Base-by-base conservation (phyloP, 2,113 vertebrate species). In the Pseudopodoces humilis region DNA sequence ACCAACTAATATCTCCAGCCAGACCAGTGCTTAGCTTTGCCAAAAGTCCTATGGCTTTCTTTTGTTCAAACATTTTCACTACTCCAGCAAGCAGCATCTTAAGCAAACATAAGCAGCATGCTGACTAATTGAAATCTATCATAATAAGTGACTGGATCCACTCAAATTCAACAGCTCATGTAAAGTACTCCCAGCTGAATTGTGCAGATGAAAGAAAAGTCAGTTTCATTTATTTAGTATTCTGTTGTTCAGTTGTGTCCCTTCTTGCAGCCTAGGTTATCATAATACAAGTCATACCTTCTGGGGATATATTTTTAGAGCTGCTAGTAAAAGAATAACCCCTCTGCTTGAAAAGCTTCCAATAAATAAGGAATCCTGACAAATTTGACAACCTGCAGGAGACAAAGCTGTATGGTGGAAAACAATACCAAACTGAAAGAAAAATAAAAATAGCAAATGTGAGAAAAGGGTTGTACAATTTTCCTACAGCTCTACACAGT, bases 231-330 rank as follows among this genome's bases (percentile, higher is more conserved):
- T 80, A 49, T 16, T 72, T 53, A 28, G 14, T 47, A 67, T 83
- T 63, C 39, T 72, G 8, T 89, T 90, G 60, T 18, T 74, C 46
- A 62, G 3, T 39, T 78, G 27, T 33, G n/a, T 19, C 17, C 31
- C 30, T 85, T 91, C 75, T 94, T 68, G 25, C 18, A 95, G 55
- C 27, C 58, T 76, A 80, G 33, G 39, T 81, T 82, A 84, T 88
- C 53, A 86, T 96, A 55, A 87, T 11, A 28, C 25, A 83, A 86
- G 67, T 43, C 74, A 15, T 20, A 79, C 63, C 55, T 95, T 31
- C 50, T 88, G 72, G 39, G 75, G n/a, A 65, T 43, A 49, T 75
- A 86, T 64, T 96, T 96, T 95, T 85, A 88, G 72, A 96, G 70
- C 35, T 76, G 25, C 39, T 75, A 70, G 46, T 79, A 72, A 67